phyloP scores from a whole-genome alignment of 2,113 vertebrate species.

The Narcine bancroftii region DNA sequence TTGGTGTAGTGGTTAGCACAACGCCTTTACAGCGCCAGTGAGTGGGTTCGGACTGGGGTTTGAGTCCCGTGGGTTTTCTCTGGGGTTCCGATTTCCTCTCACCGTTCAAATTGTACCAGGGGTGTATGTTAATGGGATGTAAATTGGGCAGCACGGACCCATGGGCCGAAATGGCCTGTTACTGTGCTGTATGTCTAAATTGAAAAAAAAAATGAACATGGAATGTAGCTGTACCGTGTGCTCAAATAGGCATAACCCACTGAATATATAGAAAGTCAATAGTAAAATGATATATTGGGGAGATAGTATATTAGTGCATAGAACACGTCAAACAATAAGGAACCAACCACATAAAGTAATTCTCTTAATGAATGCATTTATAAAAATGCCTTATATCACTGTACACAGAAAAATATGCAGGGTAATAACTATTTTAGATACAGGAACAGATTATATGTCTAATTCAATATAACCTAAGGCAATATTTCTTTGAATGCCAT shows the following conservation, averaged over 20 bases:
- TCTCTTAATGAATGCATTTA: neutral
- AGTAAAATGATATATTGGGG: neutral
- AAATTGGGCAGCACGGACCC: too few species aligned
- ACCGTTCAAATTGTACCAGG: too few species aligned
- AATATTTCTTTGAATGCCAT: constrained; percentile 2
- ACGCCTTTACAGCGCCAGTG: too few species aligned
- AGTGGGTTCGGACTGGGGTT: too few species aligned
- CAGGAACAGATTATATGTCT: neutral
- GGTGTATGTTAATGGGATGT: too few species aligned
- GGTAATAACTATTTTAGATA: neutral
- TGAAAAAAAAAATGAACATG: too few species aligned
- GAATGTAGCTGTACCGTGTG: neutral
- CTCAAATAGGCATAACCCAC: constrained; percentile 3
- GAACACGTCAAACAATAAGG: too few species aligned
- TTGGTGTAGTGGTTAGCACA: too few species aligned
- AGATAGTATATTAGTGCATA: neutral
- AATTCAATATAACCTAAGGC: neutral
- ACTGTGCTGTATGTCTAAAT: too few species aligned
- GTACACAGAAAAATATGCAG: neutral
- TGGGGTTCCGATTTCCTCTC: too few species aligned
- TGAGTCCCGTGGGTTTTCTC: too few species aligned
- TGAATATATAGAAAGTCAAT: neutral
- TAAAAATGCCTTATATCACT: neutral
- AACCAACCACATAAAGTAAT: neutral
- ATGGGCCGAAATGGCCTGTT: too few species aligned